Evolutionary conservation across 2,888 invertebrate species (phyloP), one percentile per base, ranked within the genome.

Genomic region (Drosophila algonquin): DNA sequence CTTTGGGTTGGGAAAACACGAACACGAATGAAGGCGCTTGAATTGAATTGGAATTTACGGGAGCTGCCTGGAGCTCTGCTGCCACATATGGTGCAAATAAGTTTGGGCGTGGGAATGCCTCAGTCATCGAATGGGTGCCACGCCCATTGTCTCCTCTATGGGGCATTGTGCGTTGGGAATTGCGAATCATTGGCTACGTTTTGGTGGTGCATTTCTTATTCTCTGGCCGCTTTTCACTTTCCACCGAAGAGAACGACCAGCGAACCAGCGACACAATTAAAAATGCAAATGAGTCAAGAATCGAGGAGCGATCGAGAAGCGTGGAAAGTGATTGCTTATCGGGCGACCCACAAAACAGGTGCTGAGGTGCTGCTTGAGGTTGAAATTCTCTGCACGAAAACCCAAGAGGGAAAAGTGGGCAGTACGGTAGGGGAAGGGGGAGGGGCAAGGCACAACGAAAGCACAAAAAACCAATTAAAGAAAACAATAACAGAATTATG

Each of bases 1-100:
- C 67, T 73, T 44, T 75, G 87, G 89, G 89, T 87, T 84, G 89
- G 84, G 87, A 84, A 84, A 88, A 87, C 89, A 89, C 84, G 84
- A 72, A 74, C 54, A 40, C 27, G 46, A 67, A n/a, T 16, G 30
- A 9, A 35, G 75, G 48, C 52, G 68, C 69, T 68, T 74, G 80
- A 82, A 82, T 79, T 86, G 65, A 81, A 89, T 86, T 74, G 84
- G 77, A 86, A 86, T 79, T 84, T 73, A 71, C 72, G 69, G 73
- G 77, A 75, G 65, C 65, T 72, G 21, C 21, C 21, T 56, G 56
- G 40, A 40, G 40, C 40, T 40, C 46, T 21, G 18, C 16, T 48
- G 75, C 57, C 32, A 70, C 57, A 70, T 61, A 70, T 82, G 58
- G 72, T 75, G 73, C 76, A 73, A 76, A 76, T 76, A 78, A 76